Evolutionary conservation across 2,113 vertebrate species (phyloP), one percentile per base, ranked within the genome.

Genomic region (Pterophyllum scalare): DNA sequence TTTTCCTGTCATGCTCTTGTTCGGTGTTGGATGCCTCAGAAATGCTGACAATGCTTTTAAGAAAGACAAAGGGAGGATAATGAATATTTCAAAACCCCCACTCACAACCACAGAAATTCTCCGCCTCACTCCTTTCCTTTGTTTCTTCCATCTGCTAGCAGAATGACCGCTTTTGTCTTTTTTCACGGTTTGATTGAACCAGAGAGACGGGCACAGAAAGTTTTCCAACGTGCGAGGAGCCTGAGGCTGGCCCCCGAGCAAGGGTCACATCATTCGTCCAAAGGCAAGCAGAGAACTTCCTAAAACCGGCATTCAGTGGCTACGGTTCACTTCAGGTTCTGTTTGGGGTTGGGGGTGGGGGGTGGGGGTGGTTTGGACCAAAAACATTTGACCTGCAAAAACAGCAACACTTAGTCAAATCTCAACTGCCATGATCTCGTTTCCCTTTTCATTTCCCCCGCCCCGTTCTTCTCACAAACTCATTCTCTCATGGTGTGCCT

Each of bases 1-100:
- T 57, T 67, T 28, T 70, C 65, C 77, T 62, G 81, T 61, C 65
- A 35, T 24, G 72, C 64, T 82, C 81, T 26, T 11, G 19, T 72
- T 84, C 61, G 38, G 6, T 19, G 57, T 58, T 52, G 24, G 65
- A 49, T 26, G 15, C 57, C 13, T 62, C 59, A 76, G 54, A 83
- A 80, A 86, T 40, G 33, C 83, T 81, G 80, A 87, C 38, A 7
- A 33, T 31, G 74, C 38, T 82, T 77, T 76, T 59, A 3, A 81
- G 59, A 77, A 79, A 91, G 67, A 91, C 46, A 28, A 82, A 72
- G 46, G 58, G 70, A 78, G 62, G 28, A 28, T 75, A 59, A 90
- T 93, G 80, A 92, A 94, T 93, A 94, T 92, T 94, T 93, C 19
- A 87, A 28, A 72, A 38, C n/a, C 60, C 65, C 77, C 31, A 22